These are phyloP conservation scores for Monopis laevigella DNA, from an alignment of 2,888 invertebrate species.

Conservation along the genomic window DNA sequence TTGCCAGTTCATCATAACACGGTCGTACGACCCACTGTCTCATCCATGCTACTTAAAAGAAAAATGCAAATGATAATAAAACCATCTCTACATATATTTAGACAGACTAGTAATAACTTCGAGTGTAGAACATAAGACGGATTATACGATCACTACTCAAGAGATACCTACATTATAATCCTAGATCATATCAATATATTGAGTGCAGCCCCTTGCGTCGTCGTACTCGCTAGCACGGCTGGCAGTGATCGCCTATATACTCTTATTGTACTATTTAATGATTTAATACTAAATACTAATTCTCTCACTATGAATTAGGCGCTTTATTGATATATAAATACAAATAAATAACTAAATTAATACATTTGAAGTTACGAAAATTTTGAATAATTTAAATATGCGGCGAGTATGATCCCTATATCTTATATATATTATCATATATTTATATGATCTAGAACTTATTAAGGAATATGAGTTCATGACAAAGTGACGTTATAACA, in stretches of 20 bases:
- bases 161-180: conserved; percentile 63
- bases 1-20: conserved; percentile 64
- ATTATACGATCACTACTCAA: conserved; percentile 64
- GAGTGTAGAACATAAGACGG: conserved; percentile 60
- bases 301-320: conserved; percentile 61
- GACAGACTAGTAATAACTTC: conserved; percentile 61
- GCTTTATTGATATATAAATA: conserved; percentile 37
- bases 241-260: conserved; percentile 19
- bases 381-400: not conserved
- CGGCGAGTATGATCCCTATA: not conserved
- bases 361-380: not conserved
- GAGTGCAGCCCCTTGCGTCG: conserved; percentile 30
- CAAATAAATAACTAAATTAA: not conserved
- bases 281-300: conserved; percentile 52
- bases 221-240: conserved; percentile 32
- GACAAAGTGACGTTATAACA: conserved; percentile 3
- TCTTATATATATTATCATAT: too few relatives aligned
- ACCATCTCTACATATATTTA: conserved; percentile 62
- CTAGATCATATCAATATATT: conserved; percentile 67
- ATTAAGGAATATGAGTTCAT: conserved; percentile 9
- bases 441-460: conserved; percentile 66
- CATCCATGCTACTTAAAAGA: conserved; percentile 65
- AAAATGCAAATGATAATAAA: conserved; percentile 65
- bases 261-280: conserved; percentile 33
- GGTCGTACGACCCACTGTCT: conserved; percentile 64